A percentile compares a stretch with the other conserved stretches of the same genome.
Conservation (phyloP, 1,140 invertebrate genomes). For the Samia ricini region DNA sequence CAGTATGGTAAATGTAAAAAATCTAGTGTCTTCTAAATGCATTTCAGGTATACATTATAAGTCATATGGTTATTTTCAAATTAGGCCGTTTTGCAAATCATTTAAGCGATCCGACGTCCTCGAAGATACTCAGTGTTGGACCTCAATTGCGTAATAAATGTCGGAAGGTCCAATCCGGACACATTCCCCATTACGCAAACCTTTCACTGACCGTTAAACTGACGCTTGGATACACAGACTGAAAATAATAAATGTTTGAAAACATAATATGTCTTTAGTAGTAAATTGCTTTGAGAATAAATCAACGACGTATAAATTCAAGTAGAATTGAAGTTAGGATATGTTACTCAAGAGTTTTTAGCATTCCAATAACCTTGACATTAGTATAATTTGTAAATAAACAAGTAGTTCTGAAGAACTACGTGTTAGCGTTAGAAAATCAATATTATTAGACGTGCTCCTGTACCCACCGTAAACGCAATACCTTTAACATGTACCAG, state of each 20-base stretch:
- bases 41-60: not conserved
- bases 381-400: no score
- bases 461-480: no score
- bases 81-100: not conserved
- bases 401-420: no score
- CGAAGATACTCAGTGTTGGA: constrained; percentile 13
- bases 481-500: no score
- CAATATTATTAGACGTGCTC: no score
- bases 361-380: no score
- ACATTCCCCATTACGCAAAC: not conserved
- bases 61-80: not conserved
- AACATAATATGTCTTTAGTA: not conserved
- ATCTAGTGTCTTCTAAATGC: not conserved
- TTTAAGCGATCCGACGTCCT: not conserved
- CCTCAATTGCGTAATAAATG: constrained; percentile 26
- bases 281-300: no score
- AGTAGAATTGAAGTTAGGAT: no score
- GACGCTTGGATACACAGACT: not conserved
- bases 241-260: not conserved
- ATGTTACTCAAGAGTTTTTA: no score
- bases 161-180: constrained; percentile 5
- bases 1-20: no score
- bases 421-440: no score
- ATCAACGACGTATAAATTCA: no score
- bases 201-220: not conserved